Conservation (phyloP, 2,888 invertebrate species). For the Clitarchus hookeri region DNA sequence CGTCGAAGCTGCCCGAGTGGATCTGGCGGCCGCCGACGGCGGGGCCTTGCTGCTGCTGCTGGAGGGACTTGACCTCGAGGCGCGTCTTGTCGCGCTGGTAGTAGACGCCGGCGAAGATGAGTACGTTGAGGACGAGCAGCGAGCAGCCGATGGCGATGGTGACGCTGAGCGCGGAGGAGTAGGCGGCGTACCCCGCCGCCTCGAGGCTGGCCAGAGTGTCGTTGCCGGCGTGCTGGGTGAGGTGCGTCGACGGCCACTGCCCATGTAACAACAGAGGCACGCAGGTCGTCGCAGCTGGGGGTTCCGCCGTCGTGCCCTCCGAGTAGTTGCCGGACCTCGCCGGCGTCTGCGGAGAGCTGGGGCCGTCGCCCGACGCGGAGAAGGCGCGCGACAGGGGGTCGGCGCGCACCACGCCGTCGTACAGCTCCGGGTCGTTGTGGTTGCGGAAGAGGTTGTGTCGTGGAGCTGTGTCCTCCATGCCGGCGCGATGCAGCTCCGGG, state of each 20-base stretch:
- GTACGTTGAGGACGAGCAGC: constrained; percentile 76
- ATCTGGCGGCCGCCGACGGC: constrained; percentile 55
- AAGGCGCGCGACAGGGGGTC: constrained; percentile 70
- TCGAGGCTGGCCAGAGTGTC: constrained; percentile 80
- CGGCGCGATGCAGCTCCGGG: constrained; percentile 85
- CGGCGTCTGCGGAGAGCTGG: background rate
- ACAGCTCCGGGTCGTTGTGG: constrained; percentile 85
- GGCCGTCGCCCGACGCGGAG: constrained; percentile 62
- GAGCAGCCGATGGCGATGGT: constrained; percentile 84
- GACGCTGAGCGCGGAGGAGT: constrained; percentile 75
- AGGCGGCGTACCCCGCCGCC: constrained; percentile 76
- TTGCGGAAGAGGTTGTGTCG: constrained; percentile 88
- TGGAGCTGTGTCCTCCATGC: constrained; percentile 86
- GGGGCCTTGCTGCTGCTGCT: constrained; percentile 69
- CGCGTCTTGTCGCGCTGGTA: constrained; percentile 79
- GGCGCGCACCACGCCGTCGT: constrained; percentile 86
- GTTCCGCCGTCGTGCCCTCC: constrained; percentile 60
- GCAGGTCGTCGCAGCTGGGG: constrained; percentile 54
- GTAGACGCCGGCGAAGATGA: constrained; percentile 84
- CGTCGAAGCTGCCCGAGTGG: constrained; percentile 63
- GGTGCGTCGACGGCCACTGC: constrained; percentile 58
- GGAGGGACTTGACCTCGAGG: constrained; percentile 75
- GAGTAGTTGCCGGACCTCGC: background rate
- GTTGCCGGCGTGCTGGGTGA: constrained; percentile 49
- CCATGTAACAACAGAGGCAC: background rate